These are phyloP conservation scores for Thamnophis elegans DNA, from an alignment of 2,797 vertebrate genomes.

Conservation along the genomic window DNA sequence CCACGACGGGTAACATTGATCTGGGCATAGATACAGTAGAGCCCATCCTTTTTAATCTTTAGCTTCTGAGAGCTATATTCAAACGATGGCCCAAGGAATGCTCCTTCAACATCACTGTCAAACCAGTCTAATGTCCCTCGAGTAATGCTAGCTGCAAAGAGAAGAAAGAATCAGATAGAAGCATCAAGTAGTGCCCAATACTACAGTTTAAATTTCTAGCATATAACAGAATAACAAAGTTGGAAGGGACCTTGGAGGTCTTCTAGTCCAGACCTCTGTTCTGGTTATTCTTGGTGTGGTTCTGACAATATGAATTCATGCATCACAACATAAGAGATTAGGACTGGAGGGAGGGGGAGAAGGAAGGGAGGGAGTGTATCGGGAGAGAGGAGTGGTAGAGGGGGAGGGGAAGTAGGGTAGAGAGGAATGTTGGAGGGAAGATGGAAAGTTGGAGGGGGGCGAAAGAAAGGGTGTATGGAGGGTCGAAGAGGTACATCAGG, in stretches of 20 bases:
- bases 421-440: too few relatives aligned
- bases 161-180: background rate
- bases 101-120: rapidly evolving
- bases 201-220: background rate
- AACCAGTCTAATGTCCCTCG: background rate
- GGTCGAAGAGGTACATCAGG: too few relatives aligned
- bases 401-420: too few relatives aligned
- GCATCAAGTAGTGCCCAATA: background rate
- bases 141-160: background rate
- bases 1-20: background rate
- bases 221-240: background rate
- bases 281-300: background rate
- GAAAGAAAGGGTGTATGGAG: too few relatives aligned
- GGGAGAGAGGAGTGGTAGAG: too few relatives aligned
- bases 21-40: conserved; percentile 37
- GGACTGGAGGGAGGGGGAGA: too few relatives aligned
- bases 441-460: too few relatives aligned
- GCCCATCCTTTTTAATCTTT: background rate
- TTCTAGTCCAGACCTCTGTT: background rate
- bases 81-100: background rate
- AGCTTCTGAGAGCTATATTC: background rate
- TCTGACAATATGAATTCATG: background rate
- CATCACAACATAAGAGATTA: too few relatives aligned
- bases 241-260: background rate
- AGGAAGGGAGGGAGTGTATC: too few relatives aligned